Evolutionary conservation across 2,797 vertebrate genomes (phyloP).

Genomic region (Pseudocheirus occidentalis): DNA sequence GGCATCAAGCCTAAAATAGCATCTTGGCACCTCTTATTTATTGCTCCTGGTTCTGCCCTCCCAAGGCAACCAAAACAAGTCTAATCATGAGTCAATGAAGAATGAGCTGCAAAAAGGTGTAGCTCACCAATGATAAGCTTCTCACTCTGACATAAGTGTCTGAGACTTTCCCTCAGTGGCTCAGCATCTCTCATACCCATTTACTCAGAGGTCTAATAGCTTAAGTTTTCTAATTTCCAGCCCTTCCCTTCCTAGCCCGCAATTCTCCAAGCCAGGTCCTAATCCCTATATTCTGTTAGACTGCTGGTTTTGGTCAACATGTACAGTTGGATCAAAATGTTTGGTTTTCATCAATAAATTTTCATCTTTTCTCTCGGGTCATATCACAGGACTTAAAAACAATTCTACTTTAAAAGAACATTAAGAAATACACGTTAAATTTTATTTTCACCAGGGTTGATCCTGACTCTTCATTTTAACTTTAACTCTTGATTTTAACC

Average conservation of each 20-base stretch:
- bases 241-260: neutral
- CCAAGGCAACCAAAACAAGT: neutral
- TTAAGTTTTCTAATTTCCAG: neutral
- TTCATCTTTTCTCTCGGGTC: conserved; percentile 11
- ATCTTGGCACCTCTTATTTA: neutral
- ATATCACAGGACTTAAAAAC: neutral
- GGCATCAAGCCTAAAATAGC: neutral
- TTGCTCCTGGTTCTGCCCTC: neutral
- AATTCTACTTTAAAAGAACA: neutral
- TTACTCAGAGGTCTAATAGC: conserved; percentile 2
- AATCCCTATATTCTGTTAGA: conserved; percentile 17
- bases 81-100: neutral
- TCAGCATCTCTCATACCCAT: neutral
- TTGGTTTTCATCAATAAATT: neutral
- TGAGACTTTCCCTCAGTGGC: neutral
- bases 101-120: neutral
- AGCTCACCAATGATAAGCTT: neutral
- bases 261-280: neutral
- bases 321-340: conserved; percentile 4
- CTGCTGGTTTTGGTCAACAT: neutral
- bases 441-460: neutral
- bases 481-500: conserved; percentile 30
- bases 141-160: neutral
- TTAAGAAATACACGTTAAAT: neutral
- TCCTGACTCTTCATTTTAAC: neutral